Evolutionary conservation across 2,113 vertebrate species (phyloP), one percentile per base, ranked within the genome.

Genomic region (Butorides virescens): DNA sequence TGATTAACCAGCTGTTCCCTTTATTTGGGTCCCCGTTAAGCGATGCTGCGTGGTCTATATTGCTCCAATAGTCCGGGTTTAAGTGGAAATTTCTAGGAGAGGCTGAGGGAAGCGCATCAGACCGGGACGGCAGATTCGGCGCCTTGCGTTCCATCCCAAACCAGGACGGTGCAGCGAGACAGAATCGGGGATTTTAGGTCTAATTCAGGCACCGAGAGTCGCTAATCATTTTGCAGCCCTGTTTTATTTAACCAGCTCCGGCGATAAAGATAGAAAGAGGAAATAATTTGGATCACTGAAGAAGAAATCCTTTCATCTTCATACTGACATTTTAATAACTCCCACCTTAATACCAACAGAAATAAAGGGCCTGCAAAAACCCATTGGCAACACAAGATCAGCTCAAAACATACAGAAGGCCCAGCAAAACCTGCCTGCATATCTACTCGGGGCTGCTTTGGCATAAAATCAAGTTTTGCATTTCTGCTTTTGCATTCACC

Each of bases 1-100:
- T 93, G 88, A 96, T 97, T 95, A 91, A 92, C 82, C 94, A 91
- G 95, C 76, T 94, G 95, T 79, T 95, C 83, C 70, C 36, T 47
- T 87, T 91, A 58, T 90, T 62, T 30, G 74, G 86, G 76, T 70
- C 75, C 84, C 46, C 4, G 30, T 53, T 71, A 36, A 80, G 76
- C 0, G 12, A 8, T 5, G 30, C 23, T 56, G 68, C 30, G 3
- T 21, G 1, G 36, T 3, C 73, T 53, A 0, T 37, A 30, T 4
- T 27, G 86, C 77, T 85, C 86, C 88, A 73, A 1, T 5, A 27
- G 19, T 5, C 11, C 21, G n/a, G 74, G 25, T 44, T 87, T 46
- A 52, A 80, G 44, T 5, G 14, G 26, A 7, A 10, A 8, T 84
- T 81, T 71, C 56, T 21, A 49, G 78, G 63, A 85, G 26, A 83